Evolutionary conservation across 2,888 invertebrate species (phyloP).

Genomic region (Drosophila mimica): DNA sequence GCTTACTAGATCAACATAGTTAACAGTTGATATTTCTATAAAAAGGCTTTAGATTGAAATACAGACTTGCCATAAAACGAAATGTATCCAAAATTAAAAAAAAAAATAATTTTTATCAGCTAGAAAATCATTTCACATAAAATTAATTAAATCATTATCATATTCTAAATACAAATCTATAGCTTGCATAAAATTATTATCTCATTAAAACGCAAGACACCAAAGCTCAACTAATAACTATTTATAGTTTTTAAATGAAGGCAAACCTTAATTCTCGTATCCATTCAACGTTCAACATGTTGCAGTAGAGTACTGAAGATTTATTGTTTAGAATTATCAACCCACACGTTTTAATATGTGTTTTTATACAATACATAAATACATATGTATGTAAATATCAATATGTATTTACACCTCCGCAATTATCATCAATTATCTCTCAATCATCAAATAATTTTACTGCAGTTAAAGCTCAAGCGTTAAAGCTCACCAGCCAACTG

Average conservation of each 20-base stretch:
- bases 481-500: constrained; percentile 1
- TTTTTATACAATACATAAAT: not conserved
- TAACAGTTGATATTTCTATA: not conserved
- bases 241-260: not conserved
- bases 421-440: constrained; percentile 35
- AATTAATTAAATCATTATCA: not conserved
- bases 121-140: not conserved
- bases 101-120: not conserved
- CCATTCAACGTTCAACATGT: not conserved
- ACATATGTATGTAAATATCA: constrained; percentile 2
- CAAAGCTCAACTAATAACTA: not conserved
- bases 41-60: not conserved
- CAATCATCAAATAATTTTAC: constrained; percentile 14
- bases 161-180: not conserved
- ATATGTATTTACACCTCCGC: not conserved
- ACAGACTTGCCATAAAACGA: not conserved
- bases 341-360: not conserved
- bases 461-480: constrained; percentile 14
- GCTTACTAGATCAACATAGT: not conserved
- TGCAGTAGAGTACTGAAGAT: not conserved
- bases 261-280: not conserved
- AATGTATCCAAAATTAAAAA: not conserved
- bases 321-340: not conserved
- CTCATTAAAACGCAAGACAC: not conserved
- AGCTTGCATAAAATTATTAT: not conserved